A percentile compares a stretch with the other conserved stretches of the same genome.
Evolutionary conservation across 1,140 invertebrate species (phyloP).

Genomic region (Pollicipes pollicipes): DNA sequence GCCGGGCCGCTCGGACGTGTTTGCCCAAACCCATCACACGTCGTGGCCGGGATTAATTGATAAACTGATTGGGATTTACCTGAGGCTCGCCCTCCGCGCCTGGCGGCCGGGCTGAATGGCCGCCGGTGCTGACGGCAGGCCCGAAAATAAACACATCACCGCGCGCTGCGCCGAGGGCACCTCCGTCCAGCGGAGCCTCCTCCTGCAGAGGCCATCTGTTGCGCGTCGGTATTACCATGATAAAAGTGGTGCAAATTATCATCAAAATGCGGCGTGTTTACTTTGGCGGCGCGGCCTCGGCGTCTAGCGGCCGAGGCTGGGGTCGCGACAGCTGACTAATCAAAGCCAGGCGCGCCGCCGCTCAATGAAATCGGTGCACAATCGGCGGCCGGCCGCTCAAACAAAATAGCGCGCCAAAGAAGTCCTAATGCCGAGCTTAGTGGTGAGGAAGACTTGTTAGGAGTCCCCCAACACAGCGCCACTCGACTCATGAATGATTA

Average conservation of each 20-base stretch:
- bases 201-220: neutral
- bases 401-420: neutral
- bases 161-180: too few relatives aligned
- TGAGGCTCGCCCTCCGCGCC: neutral
- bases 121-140: neutral
- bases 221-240: neutral
- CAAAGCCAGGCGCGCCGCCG: neutral
- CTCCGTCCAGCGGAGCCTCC: too few relatives aligned
- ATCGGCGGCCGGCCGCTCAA: neutral
- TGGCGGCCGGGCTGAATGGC: neutral
- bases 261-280: constrained; percentile 1
- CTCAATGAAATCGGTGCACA: neutral
- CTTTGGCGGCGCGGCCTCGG: neutral
- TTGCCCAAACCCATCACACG: neutral
- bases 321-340: neutral
- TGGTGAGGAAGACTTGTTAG: neutral
- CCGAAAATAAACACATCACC: neutral
- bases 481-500: neutral
- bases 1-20: neutral
- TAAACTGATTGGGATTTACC: neutral
- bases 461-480: neutral
- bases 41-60: neutral
- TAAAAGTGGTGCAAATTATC: neutral
- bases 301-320: too few relatives aligned
- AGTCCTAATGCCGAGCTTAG: neutral